These are phyloP conservation scores for Bryconaethiops microstoma DNA, from an alignment of 2,797 vertebrate genomes.

Conservation along the genomic window DNA sequence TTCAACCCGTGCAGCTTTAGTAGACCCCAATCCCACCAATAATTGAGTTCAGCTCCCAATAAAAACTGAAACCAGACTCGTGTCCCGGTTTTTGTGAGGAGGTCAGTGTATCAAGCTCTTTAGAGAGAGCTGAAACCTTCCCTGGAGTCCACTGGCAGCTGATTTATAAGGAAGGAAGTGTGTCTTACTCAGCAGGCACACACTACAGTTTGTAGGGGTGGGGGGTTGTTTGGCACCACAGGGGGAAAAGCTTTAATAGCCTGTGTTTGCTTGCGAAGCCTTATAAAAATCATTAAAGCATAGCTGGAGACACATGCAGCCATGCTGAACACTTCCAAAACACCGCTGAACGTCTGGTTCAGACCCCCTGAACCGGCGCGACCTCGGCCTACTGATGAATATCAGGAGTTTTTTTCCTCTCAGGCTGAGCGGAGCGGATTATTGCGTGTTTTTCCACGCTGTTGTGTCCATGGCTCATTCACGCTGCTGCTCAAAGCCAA, in stretches of 20 bases:
- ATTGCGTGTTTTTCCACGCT: slow-evolving; percentile 9
- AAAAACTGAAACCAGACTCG: neutral
- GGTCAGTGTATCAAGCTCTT: neutral
- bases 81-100: neutral
- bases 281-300: slow-evolving; percentile 19
- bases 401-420: slow-evolving; percentile 18
- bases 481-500: neutral
- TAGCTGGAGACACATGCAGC: neutral
- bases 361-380: neutral
- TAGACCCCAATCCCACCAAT: neutral
- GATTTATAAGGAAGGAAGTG: slow-evolving; percentile 34
- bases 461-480: slow-evolving; percentile 25
- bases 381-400: neutral
- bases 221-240: neutral
- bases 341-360: neutral
- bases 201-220: neutral
- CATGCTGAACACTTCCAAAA: neutral
- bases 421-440: slow-evolving; percentile 19
- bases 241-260: slow-evolving; percentile 37
- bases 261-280: slow-evolving; percentile 31
- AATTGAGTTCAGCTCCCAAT: slow-evolving; percentile 8
- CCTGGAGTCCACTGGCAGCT: slow-evolving; percentile 1
- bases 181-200: slow-evolving; percentile 34
- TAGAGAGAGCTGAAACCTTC: neutral
- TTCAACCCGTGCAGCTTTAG: neutral